Conservation (phyloP, 35 echinoderm and acorn worm species). For the Stichopus chloronotus region DNA sequence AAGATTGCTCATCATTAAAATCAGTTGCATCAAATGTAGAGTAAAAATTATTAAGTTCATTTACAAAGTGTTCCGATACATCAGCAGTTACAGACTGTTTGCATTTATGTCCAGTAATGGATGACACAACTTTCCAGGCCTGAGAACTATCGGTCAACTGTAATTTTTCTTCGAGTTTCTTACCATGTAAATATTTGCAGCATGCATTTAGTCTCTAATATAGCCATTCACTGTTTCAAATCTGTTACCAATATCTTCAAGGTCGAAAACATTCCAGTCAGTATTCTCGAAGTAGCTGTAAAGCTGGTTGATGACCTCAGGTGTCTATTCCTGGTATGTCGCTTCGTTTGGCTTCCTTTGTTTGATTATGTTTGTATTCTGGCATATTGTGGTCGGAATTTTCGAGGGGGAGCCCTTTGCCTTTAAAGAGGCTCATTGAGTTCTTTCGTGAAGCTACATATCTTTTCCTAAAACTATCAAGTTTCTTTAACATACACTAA, state of each 20-base stretch:
- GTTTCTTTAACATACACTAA: too few species aligned
- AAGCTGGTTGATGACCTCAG: background rate
- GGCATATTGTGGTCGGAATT: background rate
- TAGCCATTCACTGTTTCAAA: background rate
- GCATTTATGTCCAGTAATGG: background rate
- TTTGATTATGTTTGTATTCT: background rate
- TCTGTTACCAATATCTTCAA: background rate
- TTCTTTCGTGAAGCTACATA: too few species aligned
- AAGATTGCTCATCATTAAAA: slow-evolving; percentile 4
- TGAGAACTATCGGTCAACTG: background rate
- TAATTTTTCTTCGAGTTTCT: slow-evolving; percentile 56
- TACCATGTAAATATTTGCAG: slow-evolving; percentile 23
- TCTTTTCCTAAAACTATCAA: background rate
- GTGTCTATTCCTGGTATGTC: too few species aligned
- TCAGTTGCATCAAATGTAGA: slow-evolving; percentile 52
- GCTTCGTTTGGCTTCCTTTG: too few species aligned
- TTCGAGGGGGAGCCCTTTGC: background rate
- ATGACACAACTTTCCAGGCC: slow-evolving; percentile 43
- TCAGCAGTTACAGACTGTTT: background rate
- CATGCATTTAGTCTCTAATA: background rate
- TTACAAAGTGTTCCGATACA: background rate
- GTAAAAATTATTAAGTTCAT: slow-evolving; percentile 76
- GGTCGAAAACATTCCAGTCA: slow-evolving; percentile 2
- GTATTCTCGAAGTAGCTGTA: background rate
- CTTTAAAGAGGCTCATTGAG: background rate